Evolutionary conservation across 1,140 invertebrate genomes (phyloP), one percentile per base, ranked within the genome.

Genomic region (Zaprionus davidi): DNA sequence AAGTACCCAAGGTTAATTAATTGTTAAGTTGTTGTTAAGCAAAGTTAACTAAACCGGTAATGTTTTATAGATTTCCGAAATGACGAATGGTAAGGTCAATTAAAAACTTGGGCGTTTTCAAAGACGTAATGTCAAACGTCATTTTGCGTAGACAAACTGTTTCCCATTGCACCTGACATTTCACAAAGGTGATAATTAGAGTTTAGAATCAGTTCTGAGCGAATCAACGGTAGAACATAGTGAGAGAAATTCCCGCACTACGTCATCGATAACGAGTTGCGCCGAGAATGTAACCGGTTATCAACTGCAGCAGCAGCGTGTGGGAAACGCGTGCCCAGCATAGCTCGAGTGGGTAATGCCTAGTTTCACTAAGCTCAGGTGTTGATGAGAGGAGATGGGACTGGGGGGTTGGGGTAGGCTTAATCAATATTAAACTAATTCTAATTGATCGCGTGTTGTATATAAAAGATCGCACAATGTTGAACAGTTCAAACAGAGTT

Each of bases 401-500:
- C 2, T 2, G 6, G 41, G 5, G 6, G 41, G 15, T n/a, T 6
- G n/a, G 41, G 6, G 2, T 13, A 4, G 2, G 6, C 6, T 44
- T 5, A 17, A 17, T 44, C 41, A 46, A 46, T 17, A 17, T 46
- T 46, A 13, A 64, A 53, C 26, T 60, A 57, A 63, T 64, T 24
- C 49, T 51, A 49, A 34, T 9, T 46, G 11, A 28, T 28, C 13
- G n/a, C 2, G 12, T 15, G 15, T 34, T 28, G 51, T 88, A 83
- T 78, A 87, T 79, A 85, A 11, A 34, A 66, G 13, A 64, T 2
- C 46, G 20, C 28, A 63, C 17, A 13, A 38, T 22, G n/a, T 56
- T 49, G 15, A 41, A 36, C 49, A 17, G n/a, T 46, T 9, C 17
- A 71, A 78, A 66, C 84, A 88, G 65, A 87, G 71, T 87, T 44